Conservation (phyloP, 2,797 vertebrate genomes). For the Danio jaintianensis region DNA sequence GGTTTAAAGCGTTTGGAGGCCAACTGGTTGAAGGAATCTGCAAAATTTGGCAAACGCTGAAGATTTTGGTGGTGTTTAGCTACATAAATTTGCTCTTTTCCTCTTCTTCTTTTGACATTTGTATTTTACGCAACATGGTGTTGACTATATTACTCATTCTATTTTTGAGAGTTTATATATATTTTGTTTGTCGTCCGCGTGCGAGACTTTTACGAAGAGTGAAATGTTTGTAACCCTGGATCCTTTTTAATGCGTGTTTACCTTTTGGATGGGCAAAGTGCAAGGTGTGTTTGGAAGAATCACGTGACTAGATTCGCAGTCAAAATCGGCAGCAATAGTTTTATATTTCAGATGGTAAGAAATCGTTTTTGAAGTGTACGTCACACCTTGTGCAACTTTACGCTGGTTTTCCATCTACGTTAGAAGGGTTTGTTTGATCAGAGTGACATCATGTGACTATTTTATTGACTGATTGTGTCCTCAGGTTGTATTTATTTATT, state of each 20-base stretch:
- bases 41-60: background rate
- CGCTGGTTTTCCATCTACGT: constrained; percentile 9
- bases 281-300: constrained; percentile 26
- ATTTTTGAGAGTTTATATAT: constrained; percentile 43
- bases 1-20: background rate
- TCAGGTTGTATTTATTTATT: constrained; percentile 83
- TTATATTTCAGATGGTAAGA: constrained; percentile 30
- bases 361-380: constrained; percentile 37
- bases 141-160: constrained; percentile 34
- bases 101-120: background rate
- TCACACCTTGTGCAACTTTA: constrained; percentile 20
- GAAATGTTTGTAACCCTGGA: constrained; percentile 29
- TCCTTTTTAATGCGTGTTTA: constrained; percentile 20
- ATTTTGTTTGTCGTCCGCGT: constrained; percentile 35
- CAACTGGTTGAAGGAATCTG: background rate
- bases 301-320: background rate
- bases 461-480: constrained; percentile 67
- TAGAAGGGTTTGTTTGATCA: background rate
- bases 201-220: constrained; percentile 25
- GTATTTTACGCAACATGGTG: constrained; percentile 13
- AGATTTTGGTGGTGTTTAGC: constrained; percentile 12
- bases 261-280: constrained; percentile 23
- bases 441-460: constrained; percentile 21
- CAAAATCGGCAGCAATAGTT: constrained; percentile 41
- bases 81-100: background rate